These are phyloP conservation scores for Fissipunctia ypsillon DNA, from an alignment of 2,888 invertebrate species.

Conservation along the genomic window DNA sequence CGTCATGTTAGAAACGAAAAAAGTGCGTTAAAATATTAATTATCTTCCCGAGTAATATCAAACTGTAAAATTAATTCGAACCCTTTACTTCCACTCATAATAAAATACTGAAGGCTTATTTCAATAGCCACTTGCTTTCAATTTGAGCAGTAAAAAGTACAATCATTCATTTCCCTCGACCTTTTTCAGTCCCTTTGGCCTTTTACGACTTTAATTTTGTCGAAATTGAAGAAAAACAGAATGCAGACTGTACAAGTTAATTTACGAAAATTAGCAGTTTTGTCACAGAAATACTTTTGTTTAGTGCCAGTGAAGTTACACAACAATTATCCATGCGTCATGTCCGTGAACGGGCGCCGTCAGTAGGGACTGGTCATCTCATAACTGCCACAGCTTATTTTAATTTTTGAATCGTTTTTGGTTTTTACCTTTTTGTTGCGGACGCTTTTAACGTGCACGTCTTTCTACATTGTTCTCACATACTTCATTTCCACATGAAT, in stretches of 20 bases:
- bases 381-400: too few relatives aligned
- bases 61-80: constrained; percentile 5
- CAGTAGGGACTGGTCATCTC: too few relatives aligned
- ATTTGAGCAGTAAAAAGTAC: constrained; percentile 37
- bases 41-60: neutral
- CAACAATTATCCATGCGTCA: too few relatives aligned
- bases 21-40: neutral
- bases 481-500: too few relatives aligned
- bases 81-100: neutral
- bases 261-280: neutral
- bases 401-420: too few relatives aligned
- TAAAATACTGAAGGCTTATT: constrained; percentile 28
- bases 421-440: too few relatives aligned
- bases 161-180: constrained; percentile 32
- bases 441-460: too few relatives aligned
- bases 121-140: constrained; percentile 21
- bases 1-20: neutral
- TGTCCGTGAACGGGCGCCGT: too few relatives aligned
- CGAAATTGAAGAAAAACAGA: constrained; percentile 25
- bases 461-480: too few relatives aligned
- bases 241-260: neutral
- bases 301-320: neutral
- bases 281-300: neutral
- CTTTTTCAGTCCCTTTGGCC: neutral
- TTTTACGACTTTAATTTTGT: constrained; percentile 6